A percentile compares a stretch with the other conserved stretches of the same genome.
Evolutionary conservation across 2,113 vertebrate genomes (phyloP).

Genomic region (Pluvialis apricaria): DNA sequence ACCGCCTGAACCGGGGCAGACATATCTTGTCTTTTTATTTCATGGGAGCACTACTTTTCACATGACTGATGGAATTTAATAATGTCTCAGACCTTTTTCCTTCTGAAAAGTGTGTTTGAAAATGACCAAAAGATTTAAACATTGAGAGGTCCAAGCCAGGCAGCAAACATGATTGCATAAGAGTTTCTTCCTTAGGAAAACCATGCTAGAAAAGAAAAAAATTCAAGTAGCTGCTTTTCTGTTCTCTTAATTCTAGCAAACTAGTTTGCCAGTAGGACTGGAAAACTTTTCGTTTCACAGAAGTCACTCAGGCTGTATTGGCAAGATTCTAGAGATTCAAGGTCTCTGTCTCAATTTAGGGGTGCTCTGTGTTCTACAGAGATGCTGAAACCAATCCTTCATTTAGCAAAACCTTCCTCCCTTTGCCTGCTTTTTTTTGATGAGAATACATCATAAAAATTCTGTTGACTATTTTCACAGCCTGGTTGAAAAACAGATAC

Average conservation of each 20-base stretch:
- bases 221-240: neutral
- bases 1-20: neutral
- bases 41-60: neutral
- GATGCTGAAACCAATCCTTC: neutral
- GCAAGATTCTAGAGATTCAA: neutral
- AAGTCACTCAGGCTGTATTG: neutral
- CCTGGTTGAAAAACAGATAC: neutral
- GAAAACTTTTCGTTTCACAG: neutral
- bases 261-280: neutral
- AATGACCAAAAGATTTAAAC: neutral
- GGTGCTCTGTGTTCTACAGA: neutral
- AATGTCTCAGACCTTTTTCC: neutral
- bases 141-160: neutral
- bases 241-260: neutral
- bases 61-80: neutral
- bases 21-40: neutral
- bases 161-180: neutral
- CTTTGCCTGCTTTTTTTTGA: neutral
- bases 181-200: neutral
- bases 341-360: neutral
- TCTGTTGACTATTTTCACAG: neutral
- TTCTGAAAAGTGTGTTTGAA: neutral
- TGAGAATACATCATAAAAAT: neutral
- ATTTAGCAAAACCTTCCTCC: neutral
- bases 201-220: neutral